Conservation (phyloP, 2,113 vertebrate genomes). For the Seriola dumerili region DNA sequence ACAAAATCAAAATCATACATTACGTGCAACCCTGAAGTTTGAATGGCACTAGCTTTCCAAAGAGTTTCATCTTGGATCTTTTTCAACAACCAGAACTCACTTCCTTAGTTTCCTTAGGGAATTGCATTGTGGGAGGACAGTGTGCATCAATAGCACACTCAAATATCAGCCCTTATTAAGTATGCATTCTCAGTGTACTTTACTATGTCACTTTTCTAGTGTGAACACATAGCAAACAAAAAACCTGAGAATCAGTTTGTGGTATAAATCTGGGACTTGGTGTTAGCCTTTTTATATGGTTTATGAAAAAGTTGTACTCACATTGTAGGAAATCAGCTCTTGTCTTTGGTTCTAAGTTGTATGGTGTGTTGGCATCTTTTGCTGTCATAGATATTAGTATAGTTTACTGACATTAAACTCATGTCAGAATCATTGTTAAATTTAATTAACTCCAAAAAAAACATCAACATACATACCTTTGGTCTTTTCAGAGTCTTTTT, state of each 20-base stretch:
- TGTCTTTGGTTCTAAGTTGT: slow-evolving; percentile 67
- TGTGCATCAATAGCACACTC: no score
- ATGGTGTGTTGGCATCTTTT: slow-evolving; percentile 11
- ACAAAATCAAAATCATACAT: no score
- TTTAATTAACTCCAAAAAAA: neutral
- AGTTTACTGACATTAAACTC: neutral
- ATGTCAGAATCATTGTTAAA: neutral
- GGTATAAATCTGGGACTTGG: neutral
- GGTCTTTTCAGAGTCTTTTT: slow-evolving; percentile 38
- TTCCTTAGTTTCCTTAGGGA: no score
- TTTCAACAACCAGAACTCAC: no score
- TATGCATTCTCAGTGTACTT: no score
- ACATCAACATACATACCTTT: slow-evolving; percentile 54
- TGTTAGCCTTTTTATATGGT: neutral
- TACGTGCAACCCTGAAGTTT: no score
- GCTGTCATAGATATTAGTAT: slow-evolving; percentile 10
- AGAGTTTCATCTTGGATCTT: no score
- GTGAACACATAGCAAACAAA: neutral
- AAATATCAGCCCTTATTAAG: no score
- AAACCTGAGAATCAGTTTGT: neutral
- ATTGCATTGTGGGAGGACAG: no score
- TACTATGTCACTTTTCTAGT: neutral
- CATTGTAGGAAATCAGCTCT: slow-evolving; percentile 81
- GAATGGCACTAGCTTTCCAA: no score
- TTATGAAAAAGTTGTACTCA: slow-evolving; percentile 58